Evolutionary conservation across 2,113 vertebrate genomes (phyloP), one percentile per base, ranked within the genome.

Genomic region (Eupsittula cactorum): DNA sequence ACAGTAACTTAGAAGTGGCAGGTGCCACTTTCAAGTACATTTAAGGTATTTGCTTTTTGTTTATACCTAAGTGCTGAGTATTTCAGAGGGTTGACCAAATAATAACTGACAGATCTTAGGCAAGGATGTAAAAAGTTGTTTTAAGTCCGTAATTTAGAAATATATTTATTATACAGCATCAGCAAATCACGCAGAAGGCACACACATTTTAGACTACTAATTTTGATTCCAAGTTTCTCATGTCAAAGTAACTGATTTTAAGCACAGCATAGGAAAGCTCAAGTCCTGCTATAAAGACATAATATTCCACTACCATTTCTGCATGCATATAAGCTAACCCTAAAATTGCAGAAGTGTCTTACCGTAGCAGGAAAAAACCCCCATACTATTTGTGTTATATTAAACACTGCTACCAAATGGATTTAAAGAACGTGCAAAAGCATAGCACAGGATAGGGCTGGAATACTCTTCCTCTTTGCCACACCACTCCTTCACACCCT

Each of bases 351-450:
- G 21, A 46, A 55, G 9, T 0, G 5, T 31, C 31, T 18, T 19
- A 63, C 7, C 27, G 13, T 16, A 41, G 9, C 0, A 5, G 28
- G 24, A 19, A 9, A 19, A 41, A 31, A 59, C 10, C 0, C 1
- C 3, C 33, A 10, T 7, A 25, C 8, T 6, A 16, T 11, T 28
- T 17, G 7, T 4, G 3, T 39, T 64, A 19, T 4, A 39, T 20
- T 68, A 73, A 5, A 11, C 1, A 60, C 3, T 65, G 33, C 23
- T 57, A 77, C 4, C 55, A 47, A 62, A 37, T 1, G 41, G 14
- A 37, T 9, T 33, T 62, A 20, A 79, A 69, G 14, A 11, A 62
- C 6, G 23, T 47, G 10, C 29, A 80, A 85, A 68, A 31, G 3
- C 3, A 27, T 1, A 57, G 35, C 11, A 41, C 0, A 16, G 13